A percentile compares a stretch with the other conserved stretches of the same genome.
Evolutionary conservation across 2,113 vertebrate species (phyloP).

Genomic region (Casuarius casuarius): DNA sequence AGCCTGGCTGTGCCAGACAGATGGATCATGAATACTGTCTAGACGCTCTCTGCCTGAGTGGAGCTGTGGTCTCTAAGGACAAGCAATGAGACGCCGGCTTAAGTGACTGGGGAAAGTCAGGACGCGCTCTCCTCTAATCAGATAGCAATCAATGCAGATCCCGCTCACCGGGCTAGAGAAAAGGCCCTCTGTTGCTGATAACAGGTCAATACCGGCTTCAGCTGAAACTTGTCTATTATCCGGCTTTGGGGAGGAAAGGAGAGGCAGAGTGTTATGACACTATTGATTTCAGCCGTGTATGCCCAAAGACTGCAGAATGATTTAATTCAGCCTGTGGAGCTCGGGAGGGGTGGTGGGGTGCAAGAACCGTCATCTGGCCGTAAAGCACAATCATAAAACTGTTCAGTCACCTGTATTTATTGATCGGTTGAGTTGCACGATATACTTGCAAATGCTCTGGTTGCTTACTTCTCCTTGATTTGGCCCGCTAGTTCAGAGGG

Average conservation of each 20-base stretch:
- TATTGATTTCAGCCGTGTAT: constrained; percentile 41
- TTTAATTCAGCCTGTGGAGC: background rate
- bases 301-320: background rate
- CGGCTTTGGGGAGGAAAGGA: background rate
- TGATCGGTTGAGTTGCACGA: background rate
- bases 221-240: background rate
- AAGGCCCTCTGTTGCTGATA: constrained; percentile 28
- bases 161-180: constrained; percentile 10
- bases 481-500: background rate
- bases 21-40: constrained; percentile 99
- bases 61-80: constrained; percentile 85
- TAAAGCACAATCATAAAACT: background rate
- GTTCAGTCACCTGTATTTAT: background rate
- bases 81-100: constrained; percentile 77
- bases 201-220: constrained; percentile 21
- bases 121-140: constrained; percentile 72
- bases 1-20: constrained; percentile 93
- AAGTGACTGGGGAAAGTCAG: constrained; percentile 80
- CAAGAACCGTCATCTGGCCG: background rate
- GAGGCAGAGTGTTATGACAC: background rate
- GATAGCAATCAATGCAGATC: constrained; percentile 65
- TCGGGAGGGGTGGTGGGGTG: background rate
- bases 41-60: constrained; percentile 89
- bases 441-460: background rate
- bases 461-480: background rate